Base-by-base conservation (phyloP, 2,888 invertebrate genomes). In the Drosophila vallismaia region DNA sequence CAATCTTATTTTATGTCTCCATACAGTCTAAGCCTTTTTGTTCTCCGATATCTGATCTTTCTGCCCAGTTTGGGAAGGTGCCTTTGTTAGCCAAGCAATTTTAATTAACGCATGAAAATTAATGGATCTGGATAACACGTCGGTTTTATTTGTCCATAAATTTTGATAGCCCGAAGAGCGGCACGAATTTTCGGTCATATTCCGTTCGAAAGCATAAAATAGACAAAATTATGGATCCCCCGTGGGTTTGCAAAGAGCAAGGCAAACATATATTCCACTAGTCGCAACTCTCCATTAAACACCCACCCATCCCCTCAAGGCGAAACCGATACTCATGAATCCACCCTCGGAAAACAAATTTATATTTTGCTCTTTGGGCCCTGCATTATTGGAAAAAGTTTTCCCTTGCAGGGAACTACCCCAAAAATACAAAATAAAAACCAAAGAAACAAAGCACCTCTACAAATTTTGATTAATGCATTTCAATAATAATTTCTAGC, bases 381-480 rank as follows among this genome's bases (percentile, higher is more conserved):
- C 7, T 68, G 68, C 68, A 67, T 70, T 69, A 71, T 71, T 70
- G 71, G 53, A 44, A 59, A 60, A 40, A 26, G 33, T 42, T 29
- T 26, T 14, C 14, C 10, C 28, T 10, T 1, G 45, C 51, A 36
- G 12, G 26, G 38, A 60, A 38, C 71, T 49, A 60, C 71, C 60
- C 71, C 49, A 24, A 50, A 50, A 42, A 56, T 19, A 38, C 28
- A 29, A 49, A 42, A 53, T 12, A 9, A 12, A 45, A 55, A 56
- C 19, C 24, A 50, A 55, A 50, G 33, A 50, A 33, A 26, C 38
- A n/a, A 58, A 50, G 53, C 62, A 60, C 53, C 62, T 69, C 62
- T 40, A 50, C 62, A 60, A 64, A 70, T 70, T 70, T 66, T 82
- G 83, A 86, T 83, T 85, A 80, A 79, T 84, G 79, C 66, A 71